phyloP scores from a whole-genome alignment of 2,113 vertebrate species.

The Python bivittatus region DNA sequence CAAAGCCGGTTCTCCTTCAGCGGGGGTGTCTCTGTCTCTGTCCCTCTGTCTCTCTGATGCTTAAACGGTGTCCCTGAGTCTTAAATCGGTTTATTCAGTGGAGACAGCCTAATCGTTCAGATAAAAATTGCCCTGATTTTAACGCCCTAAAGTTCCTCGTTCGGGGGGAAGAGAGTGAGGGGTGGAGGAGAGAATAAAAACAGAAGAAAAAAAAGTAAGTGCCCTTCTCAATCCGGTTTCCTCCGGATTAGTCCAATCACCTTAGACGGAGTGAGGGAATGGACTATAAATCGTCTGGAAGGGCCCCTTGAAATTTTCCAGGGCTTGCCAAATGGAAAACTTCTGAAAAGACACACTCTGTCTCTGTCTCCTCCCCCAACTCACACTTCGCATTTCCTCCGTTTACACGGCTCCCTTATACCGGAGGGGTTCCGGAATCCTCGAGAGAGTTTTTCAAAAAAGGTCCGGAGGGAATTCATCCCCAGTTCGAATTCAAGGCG shows the following conservation, averaged over 20 bases:
- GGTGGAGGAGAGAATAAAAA: background rate
- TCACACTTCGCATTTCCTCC: background rate
- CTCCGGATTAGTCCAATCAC: background rate
- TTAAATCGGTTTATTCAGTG: background rate
- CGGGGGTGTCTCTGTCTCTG: no score
- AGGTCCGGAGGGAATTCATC: background rate
- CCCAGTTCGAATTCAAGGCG: background rate
- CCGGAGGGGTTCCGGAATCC: background rate
- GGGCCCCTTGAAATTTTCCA: background rate
- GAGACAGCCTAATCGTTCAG: background rate
- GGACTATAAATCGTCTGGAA: background rate
- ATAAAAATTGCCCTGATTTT: background rate
- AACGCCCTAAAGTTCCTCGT: background rate
- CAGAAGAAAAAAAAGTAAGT: background rate
- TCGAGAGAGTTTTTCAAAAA: background rate
- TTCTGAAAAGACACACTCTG: background rate
- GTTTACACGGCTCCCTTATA: background rate
- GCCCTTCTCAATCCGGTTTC: background rate
- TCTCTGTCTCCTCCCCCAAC: accelerated
- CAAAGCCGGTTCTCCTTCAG: background rate
- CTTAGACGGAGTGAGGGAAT: background rate
- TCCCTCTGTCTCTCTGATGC: no score
- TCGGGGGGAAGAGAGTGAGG: background rate
- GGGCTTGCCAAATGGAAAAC: background rate
- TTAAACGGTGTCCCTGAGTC: background rate